Base-by-base conservation (phyloP, 2,797 vertebrate species). In the Notolepis coatsorum region DNA sequence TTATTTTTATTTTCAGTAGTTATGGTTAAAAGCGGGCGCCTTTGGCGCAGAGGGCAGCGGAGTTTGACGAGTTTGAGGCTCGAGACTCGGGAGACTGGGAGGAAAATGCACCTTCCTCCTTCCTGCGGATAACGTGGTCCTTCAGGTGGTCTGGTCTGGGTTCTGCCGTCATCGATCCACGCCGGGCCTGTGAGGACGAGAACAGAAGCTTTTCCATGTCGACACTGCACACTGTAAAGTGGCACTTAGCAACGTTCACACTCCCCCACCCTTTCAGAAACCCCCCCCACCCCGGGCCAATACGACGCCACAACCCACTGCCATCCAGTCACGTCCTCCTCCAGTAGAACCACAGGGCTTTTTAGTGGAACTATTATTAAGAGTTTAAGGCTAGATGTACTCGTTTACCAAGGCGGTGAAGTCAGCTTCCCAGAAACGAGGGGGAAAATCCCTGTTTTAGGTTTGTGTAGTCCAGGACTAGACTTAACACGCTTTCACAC, bases 141-240 rank as follows among this genome's bases (percentile, higher is more conserved):
- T 64, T 81, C 68, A 76, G 62, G 71, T 71, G 61, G 68, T 65
- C 4, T 27, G 67, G 77, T 67, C 61, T 61, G 72, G 42, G 64
- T 70, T 81, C 79, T 84, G 76, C 86, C 79, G 75, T 68, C 88
- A 89, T 89, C 60, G 87, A 90, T 89, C 77, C 15, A 53, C 59
- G 46, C 67, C 62, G 39, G n/a, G 73, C 64, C 54, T 47, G 77
- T 30, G 35, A 74, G 62, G 77, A 85, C 66, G 81, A 83, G 75
- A 85, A 86, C 86, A 86, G 84, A 85, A 86, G 84, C 85, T 77
- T 89, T 84, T 89, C 72, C 80, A 68, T 88, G 89, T 90, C 82
- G 48, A 71, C 82, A 76, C 82, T 82, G 82, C 48, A 45, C 67
- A 35, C 73, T 64, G 77, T 67, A 59, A 88, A 85, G 77, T 79